Percentiles rank a stretch among this genome's conserved stretches.
These are phyloP conservation scores for Trachelus troglodyta DNA, from an alignment of 2,888 invertebrate genomes.

Conservation along the genomic window DNA sequence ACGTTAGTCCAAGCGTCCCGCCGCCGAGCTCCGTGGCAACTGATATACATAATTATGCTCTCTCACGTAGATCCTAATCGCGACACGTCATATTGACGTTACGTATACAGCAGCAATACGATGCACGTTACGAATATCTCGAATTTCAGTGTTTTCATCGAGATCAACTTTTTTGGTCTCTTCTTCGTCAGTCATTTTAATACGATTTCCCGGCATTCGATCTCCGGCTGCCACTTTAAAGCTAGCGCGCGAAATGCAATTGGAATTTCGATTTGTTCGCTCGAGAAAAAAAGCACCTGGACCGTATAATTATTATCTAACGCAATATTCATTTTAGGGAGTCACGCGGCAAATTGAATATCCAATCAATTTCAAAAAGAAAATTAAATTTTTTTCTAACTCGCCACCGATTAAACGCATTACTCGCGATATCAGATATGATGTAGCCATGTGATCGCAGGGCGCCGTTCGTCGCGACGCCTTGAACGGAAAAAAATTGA, in stretches of 20 bases:
- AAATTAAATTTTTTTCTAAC: not conserved
- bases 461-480: not conserved
- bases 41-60: constrained; percentile 43
- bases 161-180: not conserved
- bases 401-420: not conserved
- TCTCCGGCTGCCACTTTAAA: not conserved
- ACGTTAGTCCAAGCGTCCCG: no score
- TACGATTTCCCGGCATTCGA: not conserved
- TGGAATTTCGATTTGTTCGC: not conserved
- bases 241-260: not conserved
- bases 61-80: constrained; percentile 39
- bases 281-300: not conserved
- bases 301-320: not conserved
- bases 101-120: not conserved
- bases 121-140: not conserved
- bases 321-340: not conserved
- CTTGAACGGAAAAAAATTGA: not conserved
- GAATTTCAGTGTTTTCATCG: not conserved
- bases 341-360: not conserved
- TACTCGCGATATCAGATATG: not conserved
- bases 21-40: not conserved
- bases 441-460: constrained; percentile 2
- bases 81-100: constrained; percentile 36
- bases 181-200: not conserved
- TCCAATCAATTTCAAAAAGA: not conserved